Evolutionary conservation across 2,797 vertebrate species (phyloP).

Genomic region (Benthosema pterotum): DNA sequence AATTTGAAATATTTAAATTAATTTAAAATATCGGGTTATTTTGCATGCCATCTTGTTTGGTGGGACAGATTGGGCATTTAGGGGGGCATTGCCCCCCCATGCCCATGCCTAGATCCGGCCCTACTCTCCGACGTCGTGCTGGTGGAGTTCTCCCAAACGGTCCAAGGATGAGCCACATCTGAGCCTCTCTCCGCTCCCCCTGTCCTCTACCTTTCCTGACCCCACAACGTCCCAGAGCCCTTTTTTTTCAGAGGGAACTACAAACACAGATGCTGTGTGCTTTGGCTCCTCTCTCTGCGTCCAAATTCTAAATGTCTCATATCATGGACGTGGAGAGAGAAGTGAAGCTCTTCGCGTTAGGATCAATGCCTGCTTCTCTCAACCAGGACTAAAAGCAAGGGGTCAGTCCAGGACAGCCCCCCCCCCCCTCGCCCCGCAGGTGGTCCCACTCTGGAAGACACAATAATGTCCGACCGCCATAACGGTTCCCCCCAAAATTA

Average conservation of each 20-base stretch:
- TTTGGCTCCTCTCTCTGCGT: conserved; percentile 45
- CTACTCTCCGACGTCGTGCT: neutral
- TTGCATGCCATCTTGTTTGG: too few species aligned
- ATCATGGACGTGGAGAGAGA: too few species aligned
- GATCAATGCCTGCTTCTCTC: conserved; percentile 11
- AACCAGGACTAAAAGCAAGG: conserved; percentile 16
- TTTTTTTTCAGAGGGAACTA: conserved; percentile 52
- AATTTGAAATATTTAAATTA: too few species aligned
- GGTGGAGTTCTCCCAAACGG: conserved; percentile 30
- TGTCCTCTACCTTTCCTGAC: conserved; percentile 47
- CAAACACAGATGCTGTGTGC: conserved; percentile 76
- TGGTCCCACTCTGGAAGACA: conserved; percentile 13
- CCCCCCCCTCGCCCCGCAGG: conserved; percentile 11
- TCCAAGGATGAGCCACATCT: conserved; percentile 55
- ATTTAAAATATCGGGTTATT: too few species aligned
- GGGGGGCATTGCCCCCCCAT: too few species aligned
- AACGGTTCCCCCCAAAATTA: conserved; percentile 12
- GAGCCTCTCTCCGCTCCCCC: conserved; percentile 44
- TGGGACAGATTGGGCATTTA: too few species aligned
- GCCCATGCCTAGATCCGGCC: too few species aligned
- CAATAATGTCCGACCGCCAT: conserved; percentile 9
- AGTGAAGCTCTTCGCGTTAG: conserved; percentile 6
- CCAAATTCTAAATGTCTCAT: conserved; percentile 22
- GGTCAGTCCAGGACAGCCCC: conserved; percentile 52
- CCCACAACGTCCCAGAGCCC: conserved; percentile 31